phyloP scores from a whole-genome alignment of 2,113 vertebrate genomes.

The Leptosomus discolor region DNA sequence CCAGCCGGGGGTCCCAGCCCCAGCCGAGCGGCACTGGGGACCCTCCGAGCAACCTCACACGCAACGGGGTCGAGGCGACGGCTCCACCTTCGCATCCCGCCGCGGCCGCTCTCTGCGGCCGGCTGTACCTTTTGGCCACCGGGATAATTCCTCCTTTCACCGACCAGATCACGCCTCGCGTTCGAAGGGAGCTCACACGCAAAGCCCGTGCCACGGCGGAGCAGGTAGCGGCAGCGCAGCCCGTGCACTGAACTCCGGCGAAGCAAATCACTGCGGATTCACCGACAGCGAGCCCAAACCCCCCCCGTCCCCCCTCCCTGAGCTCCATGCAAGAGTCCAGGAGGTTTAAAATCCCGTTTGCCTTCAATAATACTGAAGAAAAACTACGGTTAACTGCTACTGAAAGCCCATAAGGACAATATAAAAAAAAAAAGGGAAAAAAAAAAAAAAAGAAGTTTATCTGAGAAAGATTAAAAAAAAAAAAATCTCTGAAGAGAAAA shows the following conservation, averaged over 20 bases:
- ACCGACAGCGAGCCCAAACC: not conserved
- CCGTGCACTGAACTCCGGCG: not conserved
- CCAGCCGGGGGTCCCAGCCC: not conserved
- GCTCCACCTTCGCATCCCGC: not conserved
- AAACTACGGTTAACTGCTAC: not conserved
- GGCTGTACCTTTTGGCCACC: not conserved
- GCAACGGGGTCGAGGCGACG: not conserved
- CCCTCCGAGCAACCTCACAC: not conserved
- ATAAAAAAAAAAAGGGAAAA: not conserved
- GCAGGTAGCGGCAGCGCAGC: not conserved
- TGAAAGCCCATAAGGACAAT: not conserved
- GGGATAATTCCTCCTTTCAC: not conserved
- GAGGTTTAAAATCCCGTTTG: not conserved
- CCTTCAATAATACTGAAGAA: constrained; percentile 33
- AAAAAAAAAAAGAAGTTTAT: not conserved
- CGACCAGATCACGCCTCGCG: not conserved
- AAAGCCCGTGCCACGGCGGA: not conserved
- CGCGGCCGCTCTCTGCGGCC: not conserved
- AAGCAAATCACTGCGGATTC: not conserved
- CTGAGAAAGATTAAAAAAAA: not conserved
- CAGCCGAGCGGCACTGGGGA: not conserved
- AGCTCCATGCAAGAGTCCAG: not conserved
- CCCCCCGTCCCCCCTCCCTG: not conserved
- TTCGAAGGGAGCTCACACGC: not conserved
- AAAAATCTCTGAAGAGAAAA: not conserved